Base-by-base conservation (phyloP, 64 coral and sea anemone species). In the Dendrophyllia cribrosa region DNA sequence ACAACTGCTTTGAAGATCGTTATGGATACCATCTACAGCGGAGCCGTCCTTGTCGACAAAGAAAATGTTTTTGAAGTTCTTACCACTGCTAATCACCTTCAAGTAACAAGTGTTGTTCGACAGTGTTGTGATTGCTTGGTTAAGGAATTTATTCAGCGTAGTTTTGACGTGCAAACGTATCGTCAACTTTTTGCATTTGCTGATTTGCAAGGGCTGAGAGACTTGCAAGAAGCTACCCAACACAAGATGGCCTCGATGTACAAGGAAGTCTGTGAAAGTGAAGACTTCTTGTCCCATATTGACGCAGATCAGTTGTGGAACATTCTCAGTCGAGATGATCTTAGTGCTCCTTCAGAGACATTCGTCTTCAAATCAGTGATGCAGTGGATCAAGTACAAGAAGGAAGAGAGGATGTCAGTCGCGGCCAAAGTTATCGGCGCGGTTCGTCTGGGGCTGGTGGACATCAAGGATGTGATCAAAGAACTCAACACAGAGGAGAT, bases 211-310 rank as follows among this genome's bases (percentile, higher is more conserved):
- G 22, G 77, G 0, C 10, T 79, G 53, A 59, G 2, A 60, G 77
- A 60, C 5, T n/a, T 79, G 11, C 52, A 26, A 25, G 77, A 79
- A 17, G 55, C 77, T 15, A 11, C 77, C 14, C 0, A 79, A 59
- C 6, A 53, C 21, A 79, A 79, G 9, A 79, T 79, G 56, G 77
- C 77, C 9, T 79, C 51, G 3, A 51, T 75, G 72, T 75, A 75
- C 72, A 75, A 75, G 46, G 72, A 79, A 59, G 52, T 79, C 3
- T 79, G 77, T 79, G 77, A 79, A 79, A 79, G 23, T 4, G 77
- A 79, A 60, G 77, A 79, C 2, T 79, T 79, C 10, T 79, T 79
- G 51, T 60, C 52, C 12, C 22, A 59, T 79, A 19, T 60, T 22
- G 55, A 43, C 55, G 52, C 76, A 58, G 76, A 79, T 26, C 51